Conservation (phyloP, 2,888 invertebrate genomes). For the Tinea pellionella region DNA sequence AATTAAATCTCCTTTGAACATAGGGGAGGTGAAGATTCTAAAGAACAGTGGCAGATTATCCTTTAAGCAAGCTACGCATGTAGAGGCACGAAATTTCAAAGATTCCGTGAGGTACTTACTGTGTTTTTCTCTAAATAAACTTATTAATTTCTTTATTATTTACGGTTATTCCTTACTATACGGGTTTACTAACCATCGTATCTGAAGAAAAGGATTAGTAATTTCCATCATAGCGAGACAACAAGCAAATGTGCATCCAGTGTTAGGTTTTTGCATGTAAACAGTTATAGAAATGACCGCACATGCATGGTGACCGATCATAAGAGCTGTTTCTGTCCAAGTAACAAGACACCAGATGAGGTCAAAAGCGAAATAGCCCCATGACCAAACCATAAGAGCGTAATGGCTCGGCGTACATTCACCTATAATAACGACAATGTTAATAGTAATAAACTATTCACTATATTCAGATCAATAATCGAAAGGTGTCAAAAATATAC, state of each 20-base stretch:
- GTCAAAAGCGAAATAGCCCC: slow-evolving; percentile 74
- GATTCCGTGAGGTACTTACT: no score
- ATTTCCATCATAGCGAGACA: slow-evolving; percentile 69
- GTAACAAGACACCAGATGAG: slow-evolving; percentile 68
- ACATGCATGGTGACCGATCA: slow-evolving; percentile 66
- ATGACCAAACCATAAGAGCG: slow-evolving; percentile 63
- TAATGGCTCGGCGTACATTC: slow-evolving; percentile 39
- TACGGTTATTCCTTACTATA: no score
- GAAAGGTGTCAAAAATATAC: background rate
- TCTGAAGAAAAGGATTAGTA: slow-evolving; percentile 72
- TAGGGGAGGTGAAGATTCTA: no score
- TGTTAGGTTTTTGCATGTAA: slow-evolving; percentile 56
- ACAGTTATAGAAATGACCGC: slow-evolving; percentile 60
- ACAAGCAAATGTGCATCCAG: slow-evolving; percentile 66
- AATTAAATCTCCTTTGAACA: no score
- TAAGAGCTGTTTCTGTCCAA: slow-evolving; percentile 58
- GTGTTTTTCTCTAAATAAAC: no score
- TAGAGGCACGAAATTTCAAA: no score
- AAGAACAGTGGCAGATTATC: no score
- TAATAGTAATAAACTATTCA: background rate
- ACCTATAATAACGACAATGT: slow-evolving; percentile 25
- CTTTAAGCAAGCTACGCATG: no score
- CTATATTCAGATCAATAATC: background rate
- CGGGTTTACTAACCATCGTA: slow-evolving; percentile 67
- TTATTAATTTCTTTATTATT: no score